These are phyloP conservation scores for Alouatta palliata DNA, from an alignment of 2,113 vertebrate genomes.

Conservation along the genomic window DNA sequence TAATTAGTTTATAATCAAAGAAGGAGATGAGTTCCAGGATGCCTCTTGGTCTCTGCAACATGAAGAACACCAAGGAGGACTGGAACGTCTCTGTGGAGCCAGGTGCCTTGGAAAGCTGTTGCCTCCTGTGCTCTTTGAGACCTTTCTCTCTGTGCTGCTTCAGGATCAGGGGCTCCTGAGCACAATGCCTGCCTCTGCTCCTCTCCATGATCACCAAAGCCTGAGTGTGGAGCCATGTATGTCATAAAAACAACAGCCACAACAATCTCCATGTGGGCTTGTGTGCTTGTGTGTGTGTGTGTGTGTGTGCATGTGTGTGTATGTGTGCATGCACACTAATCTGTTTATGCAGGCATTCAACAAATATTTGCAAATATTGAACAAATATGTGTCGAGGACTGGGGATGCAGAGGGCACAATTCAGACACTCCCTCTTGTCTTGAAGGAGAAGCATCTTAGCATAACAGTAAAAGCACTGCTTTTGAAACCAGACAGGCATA, in stretches of 20 bases:
- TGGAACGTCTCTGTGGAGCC: neutral
- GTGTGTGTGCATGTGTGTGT: no score
- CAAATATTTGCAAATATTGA: neutral
- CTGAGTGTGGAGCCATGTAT: neutral
- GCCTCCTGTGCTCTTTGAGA: neutral
- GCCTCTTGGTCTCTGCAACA: neutral
- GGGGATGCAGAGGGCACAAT: neutral
- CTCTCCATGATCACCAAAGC: neutral
- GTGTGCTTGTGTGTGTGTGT: no score
- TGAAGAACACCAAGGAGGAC: neutral
- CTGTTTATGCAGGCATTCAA: neutral
- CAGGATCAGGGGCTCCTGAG: no score
- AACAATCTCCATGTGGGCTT: neutral
- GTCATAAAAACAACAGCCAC: neutral
- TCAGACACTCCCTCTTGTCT: neutral
- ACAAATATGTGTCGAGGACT: neutral
- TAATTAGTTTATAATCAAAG: neutral
- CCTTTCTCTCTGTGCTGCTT: neutral
- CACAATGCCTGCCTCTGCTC: neutral
- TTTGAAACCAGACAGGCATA: neutral
- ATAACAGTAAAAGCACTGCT: neutral
- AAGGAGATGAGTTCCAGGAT: neutral
- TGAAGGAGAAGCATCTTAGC: neutral
- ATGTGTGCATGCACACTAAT: rapidly evolving
- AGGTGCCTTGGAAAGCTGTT: neutral